Evolutionary conservation across 2,113 vertebrate species (phyloP), one percentile per base, ranked within the genome.

Genomic region (Miniopterus natalensis): DNA sequence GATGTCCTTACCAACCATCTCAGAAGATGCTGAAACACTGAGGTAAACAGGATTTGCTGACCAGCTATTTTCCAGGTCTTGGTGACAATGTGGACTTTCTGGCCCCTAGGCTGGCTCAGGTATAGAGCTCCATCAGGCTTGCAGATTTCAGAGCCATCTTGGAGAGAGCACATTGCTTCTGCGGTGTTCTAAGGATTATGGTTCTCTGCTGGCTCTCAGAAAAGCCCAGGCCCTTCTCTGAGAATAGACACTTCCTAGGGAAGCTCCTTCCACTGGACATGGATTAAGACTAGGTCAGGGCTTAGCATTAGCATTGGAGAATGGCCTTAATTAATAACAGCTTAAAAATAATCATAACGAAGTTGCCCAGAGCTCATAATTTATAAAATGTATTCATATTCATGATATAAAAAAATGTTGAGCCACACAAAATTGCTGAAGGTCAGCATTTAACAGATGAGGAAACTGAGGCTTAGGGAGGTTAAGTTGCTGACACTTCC

Each of bases 331-430:
- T 20, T 63, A 88, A 75, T n/a, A 86, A 92, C 25, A 21, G 2
- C 45, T 57, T 94, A 18, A 81, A 96, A 57, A 59, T 49, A 77
- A 87, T 84, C 36, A 88, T 1, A 61, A 77, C 13, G 77, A 85
- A 92, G 51, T 0, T 31, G 31, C 42, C 57, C 1, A 21, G 68
- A 84, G 66, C 14, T 88, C 20, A 8, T 75, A 65, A 71, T 45
- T 51, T 68, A 71, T 61, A 74, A 63, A 73, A 29, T 47, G 7
- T 53, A 27, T 73, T 88, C 42, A 84, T 21, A 80, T n/a, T 92
- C 45, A 18, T 51, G 20, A 59, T 17, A 27, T 75, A 88, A 88
- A 88, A 88, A 49, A 29, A 84, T 65, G 84, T 79, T 88, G 45
- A 90, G 65, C 23, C 29, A 14, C 59, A 75, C 7, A 29, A 27